Conservation (phyloP, 1,140 invertebrate genomes). For the Acromyrmex echinatior region DNA sequence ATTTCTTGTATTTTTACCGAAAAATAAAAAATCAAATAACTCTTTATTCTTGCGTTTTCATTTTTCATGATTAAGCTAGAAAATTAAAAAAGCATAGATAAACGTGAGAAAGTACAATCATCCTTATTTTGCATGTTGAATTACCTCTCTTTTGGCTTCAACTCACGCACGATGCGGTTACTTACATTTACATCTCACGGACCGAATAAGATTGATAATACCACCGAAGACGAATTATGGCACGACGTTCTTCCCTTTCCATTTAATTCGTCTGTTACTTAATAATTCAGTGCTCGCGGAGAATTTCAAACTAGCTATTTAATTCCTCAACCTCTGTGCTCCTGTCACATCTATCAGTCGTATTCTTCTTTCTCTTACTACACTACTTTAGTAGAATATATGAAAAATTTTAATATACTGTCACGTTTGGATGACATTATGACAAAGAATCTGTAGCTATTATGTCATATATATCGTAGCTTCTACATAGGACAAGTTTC, state of each 20-base stretch:
- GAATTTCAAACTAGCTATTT: constrained; percentile 47
- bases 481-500: background rate
- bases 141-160: constrained; percentile 45
- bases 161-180: constrained; percentile 43
- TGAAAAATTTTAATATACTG: constrained; percentile 19
- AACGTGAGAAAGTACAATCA: constrained; percentile 37
- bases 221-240: constrained; percentile 45
- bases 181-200: constrained; percentile 49
- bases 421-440: constrained; percentile 20
- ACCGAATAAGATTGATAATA: constrained; percentile 50
- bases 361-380: constrained; percentile 16
- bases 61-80: background rate
- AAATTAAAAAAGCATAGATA: constrained; percentile 16
- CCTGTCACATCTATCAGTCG: constrained; percentile 26
- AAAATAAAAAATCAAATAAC: background rate
- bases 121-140: constrained; percentile 40
- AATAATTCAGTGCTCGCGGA: constrained; percentile 46
- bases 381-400: constrained; percentile 30
- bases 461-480: constrained; percentile 17
- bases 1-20: background rate
- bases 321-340: constrained; percentile 20
- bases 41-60: background rate
- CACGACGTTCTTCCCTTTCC: constrained; percentile 23
- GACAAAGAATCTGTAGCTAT: constrained; percentile 30
- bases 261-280: constrained; percentile 38